Evolutionary conservation across 2,888 invertebrate genomes (phyloP).

Genomic region (Petrolisthes cinctipes): DNA sequence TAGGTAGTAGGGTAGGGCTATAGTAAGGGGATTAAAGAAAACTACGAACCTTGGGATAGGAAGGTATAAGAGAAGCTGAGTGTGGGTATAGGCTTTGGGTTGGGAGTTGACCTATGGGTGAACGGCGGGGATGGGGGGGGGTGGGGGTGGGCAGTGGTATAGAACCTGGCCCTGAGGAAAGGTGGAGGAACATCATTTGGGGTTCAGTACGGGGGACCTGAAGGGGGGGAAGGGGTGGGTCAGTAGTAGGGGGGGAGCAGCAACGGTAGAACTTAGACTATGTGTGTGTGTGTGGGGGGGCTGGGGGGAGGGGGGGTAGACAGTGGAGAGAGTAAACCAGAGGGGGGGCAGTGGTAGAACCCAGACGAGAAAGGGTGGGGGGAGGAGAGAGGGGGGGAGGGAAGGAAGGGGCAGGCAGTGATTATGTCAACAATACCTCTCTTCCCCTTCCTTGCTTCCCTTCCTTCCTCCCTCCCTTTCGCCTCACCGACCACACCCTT

Average conservation of each 20-base stretch:
- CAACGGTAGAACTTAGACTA: too few species aligned
- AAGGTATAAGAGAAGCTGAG: too few species aligned
- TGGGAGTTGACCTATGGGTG: too few species aligned
- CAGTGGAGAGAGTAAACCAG: neutral
- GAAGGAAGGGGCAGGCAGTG: neutral
- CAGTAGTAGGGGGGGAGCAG: too few species aligned
- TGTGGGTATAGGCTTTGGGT: too few species aligned
- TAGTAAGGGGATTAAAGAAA: too few species aligned
- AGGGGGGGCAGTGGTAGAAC: neutral
- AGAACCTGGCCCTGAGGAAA: neutral
- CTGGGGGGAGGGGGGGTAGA: neutral
- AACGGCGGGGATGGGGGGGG: neutral
- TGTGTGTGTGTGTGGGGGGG: too few species aligned
- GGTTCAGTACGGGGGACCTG: too few species aligned
- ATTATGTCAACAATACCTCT: neutral
- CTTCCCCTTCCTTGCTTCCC: constrained; percentile 4
- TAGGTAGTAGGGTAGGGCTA: neutral
- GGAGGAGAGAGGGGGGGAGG: neutral
- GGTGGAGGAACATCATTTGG: too few species aligned
- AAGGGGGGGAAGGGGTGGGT: too few species aligned
- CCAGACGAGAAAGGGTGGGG: neutral
- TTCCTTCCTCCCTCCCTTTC: neutral
- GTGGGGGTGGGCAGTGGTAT: neutral
- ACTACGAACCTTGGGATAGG: too few species aligned
- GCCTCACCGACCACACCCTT: constrained; percentile 1